These are phyloP conservation scores for Hipposideros larvatus DNA, from an alignment of 2,797 vertebrate genomes.

Conservation along the genomic window DNA sequence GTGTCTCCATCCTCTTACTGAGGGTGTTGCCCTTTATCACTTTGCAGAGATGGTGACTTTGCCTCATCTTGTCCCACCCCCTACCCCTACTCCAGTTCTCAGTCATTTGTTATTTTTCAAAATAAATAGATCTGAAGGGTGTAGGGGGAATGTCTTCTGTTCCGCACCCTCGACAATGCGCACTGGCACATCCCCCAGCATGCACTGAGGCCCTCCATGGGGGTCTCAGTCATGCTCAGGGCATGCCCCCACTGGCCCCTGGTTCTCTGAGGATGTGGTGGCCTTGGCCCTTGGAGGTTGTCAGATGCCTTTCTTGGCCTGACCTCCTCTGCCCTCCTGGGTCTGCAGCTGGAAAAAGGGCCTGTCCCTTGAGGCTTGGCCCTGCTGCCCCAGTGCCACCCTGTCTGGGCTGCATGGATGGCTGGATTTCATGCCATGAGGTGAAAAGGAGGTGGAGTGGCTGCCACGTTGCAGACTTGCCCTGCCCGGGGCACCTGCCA, in stretches of 20 bases:
- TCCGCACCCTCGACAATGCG: neutral
- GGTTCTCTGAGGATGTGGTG: neutral
- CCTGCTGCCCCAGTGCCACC: neutral
- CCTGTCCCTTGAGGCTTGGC: neutral
- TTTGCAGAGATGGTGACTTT: neutral
- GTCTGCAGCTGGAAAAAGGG: neutral
- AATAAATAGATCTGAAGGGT: neutral
- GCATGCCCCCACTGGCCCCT: rapidly evolving
- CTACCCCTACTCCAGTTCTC: neutral
- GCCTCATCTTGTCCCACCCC: neutral
- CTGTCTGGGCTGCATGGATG: neutral
- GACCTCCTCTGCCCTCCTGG: neutral
- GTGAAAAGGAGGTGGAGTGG: neutral
- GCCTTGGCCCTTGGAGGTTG: neutral
- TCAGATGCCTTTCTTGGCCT: neutral
- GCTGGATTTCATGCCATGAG: neutral
- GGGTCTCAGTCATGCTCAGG: neutral
- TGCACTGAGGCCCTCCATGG: neutral
- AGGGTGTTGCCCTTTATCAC: neutral
- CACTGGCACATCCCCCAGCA: rapidly evolving
- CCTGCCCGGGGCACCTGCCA: rapidly evolving
- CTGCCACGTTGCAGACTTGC: neutral
- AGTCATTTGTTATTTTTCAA: neutral
- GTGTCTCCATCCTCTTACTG: neutral
- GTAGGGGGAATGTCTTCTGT: neutral